Evolutionary conservation across 2,797 vertebrate species (phyloP).

Genomic region (Thunnus albacares): DNA sequence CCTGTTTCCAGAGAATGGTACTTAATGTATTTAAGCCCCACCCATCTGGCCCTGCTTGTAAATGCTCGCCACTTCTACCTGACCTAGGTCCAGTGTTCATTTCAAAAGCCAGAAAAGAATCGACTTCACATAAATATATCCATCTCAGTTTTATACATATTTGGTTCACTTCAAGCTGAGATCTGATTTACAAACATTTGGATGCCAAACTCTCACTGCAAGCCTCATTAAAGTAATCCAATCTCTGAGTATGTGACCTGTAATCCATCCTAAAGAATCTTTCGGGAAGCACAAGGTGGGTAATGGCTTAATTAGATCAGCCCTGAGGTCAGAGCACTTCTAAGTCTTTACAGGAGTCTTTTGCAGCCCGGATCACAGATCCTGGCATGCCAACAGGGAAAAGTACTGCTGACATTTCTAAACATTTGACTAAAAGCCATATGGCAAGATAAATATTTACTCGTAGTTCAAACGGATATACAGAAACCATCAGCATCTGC

Average conservation of each 20-base stretch:
- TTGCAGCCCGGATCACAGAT: conserved; percentile 28
- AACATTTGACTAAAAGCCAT: conserved; percentile 53
- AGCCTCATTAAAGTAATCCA: conserved; percentile 57
- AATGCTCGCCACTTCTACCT: background rate
- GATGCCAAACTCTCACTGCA: conserved; percentile 19
- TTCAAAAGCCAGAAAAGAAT: conserved; percentile 22
- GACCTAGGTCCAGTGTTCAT: background rate
- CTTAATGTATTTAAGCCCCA: conserved; percentile 21
- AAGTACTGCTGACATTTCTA: conserved; percentile 12
- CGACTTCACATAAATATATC: background rate
- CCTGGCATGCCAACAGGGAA: conserved; percentile 12
- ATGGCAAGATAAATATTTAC: conserved; percentile 56
- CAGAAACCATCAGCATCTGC: conserved; percentile 33
- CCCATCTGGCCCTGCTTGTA: background rate
- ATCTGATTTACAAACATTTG: conserved; percentile 45
- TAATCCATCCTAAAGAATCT: conserved; percentile 67
- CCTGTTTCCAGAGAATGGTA: background rate
- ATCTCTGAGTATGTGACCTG: conserved; percentile 41
- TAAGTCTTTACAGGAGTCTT: conserved; percentile 2
- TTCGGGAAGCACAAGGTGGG: conserved; percentile 35
- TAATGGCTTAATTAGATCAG: conserved; percentile 72
- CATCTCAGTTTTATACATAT: conserved; percentile 26
- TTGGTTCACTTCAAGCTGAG: conserved; percentile 18
- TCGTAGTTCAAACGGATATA: conserved; percentile 23
- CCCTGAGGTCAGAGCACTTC: conserved; percentile 39